Percentiles rank a stretch among this genome's conserved stretches.
Conservation (phyloP, 2,113 vertebrate genomes). For the Trichomycterus rosablanca region DNA sequence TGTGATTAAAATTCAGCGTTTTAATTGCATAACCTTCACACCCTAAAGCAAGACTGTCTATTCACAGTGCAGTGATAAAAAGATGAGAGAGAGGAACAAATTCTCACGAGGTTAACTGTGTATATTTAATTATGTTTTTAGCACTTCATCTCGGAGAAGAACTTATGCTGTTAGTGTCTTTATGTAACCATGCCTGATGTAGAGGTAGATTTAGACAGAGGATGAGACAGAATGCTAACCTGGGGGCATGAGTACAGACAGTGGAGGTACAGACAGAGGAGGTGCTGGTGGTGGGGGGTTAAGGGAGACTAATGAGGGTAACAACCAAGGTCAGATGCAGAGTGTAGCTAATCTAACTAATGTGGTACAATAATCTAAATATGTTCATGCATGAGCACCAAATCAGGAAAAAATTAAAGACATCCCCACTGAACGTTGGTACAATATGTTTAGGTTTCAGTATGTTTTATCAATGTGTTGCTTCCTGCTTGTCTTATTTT, state of each 20-base stretch:
- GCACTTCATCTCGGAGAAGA: conserved; percentile 40
- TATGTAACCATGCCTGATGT: conserved; percentile 51
- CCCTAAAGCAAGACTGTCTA: neutral
- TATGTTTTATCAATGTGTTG: too few species aligned
- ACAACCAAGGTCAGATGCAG: neutral
- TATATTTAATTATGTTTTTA: conserved; percentile 52
- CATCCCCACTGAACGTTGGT: too few species aligned
- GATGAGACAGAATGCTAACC: conserved; percentile 42
- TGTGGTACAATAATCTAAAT: neutral
- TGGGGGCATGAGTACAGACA: conserved; percentile 28
- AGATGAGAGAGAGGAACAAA: neutral
- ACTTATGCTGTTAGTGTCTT: conserved; percentile 41
- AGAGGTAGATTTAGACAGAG: conserved; percentile 25
- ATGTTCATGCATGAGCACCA: neutral
- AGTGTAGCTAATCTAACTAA: neutral
- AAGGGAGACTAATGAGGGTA: conserved; percentile 1
- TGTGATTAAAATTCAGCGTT: too few species aligned
- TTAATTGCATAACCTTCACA: neutral
- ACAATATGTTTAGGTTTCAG: too few species aligned
- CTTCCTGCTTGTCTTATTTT: too few species aligned
- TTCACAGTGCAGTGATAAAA: neutral
- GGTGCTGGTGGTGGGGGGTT: too few species aligned
- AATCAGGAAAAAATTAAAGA: too few species aligned
- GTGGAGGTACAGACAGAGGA: neutral
- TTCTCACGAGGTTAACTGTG: conserved; percentile 34